Evolutionary conservation across 2,888 invertebrate species (phyloP).

Genomic region (Polydrusus tereticollis): DNA sequence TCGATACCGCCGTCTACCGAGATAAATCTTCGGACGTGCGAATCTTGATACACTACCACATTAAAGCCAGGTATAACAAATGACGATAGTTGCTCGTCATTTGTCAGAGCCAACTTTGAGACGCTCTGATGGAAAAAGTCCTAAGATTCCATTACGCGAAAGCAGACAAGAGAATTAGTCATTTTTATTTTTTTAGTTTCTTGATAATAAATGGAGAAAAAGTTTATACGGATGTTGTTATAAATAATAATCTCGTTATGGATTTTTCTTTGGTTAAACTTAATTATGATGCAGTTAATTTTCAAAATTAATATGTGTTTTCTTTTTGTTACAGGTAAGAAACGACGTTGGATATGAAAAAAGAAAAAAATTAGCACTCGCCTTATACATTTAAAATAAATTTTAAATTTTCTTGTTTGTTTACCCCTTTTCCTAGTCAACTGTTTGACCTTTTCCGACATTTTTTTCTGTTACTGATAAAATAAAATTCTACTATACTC

Average conservation of each 20-base stretch:
- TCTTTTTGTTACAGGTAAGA: constrained; percentile 12
- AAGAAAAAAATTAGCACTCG: background rate
- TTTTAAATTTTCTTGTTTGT: background rate
- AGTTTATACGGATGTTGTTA: background rate
- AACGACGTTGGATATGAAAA: background rate
- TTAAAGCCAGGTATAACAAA: constrained; percentile 55
- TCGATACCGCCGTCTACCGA: constrained; percentile 36
- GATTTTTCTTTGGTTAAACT: background rate
- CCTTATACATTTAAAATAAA: background rate
- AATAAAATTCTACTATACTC: too few relatives aligned
- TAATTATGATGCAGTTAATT: too few relatives aligned
- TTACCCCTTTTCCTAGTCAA: too few relatives aligned
- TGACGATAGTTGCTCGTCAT: constrained; percentile 40
- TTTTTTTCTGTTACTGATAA: too few relatives aligned
- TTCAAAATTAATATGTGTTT: too few relatives aligned
- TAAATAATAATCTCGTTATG: background rate
- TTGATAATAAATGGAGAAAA: constrained; percentile 11
- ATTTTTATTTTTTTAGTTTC: constrained; percentile 35
- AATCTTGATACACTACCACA: constrained; percentile 63
- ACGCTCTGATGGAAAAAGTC: constrained; percentile 43
- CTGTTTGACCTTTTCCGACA: too few relatives aligned
- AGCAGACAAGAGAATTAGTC: constrained; percentile 38
- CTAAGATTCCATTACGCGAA: constrained; percentile 45
- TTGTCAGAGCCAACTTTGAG: constrained; percentile 57
- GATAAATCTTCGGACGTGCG: constrained; percentile 62